Evolutionary conservation across 30 jellyfish, hydroid and myxozoan species (phyloP).

Genomic region (Sanderia malayensis): DNA sequence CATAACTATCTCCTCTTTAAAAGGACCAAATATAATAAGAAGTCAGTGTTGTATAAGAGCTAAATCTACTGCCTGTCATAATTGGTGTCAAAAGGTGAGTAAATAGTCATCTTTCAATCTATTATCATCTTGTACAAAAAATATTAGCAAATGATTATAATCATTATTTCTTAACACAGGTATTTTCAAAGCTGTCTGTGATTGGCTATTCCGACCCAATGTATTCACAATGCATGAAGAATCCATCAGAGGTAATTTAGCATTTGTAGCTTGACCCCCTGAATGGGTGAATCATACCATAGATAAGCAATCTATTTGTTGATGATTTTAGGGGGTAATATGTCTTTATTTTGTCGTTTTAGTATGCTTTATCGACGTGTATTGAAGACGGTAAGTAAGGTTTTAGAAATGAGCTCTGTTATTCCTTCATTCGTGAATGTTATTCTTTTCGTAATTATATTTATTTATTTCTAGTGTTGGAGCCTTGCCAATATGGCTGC

Average conservation of each 20-base stretch:
- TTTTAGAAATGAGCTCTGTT: not conserved
- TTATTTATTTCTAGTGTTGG: conserved; percentile 46
- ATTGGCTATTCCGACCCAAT: conserved; percentile 56
- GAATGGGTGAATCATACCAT: no score
- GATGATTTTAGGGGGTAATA: no score
- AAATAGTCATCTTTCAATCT: no score
- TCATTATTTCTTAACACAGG: no score
- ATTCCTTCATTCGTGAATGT: not conserved
- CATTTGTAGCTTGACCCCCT: no score
- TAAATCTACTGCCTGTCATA: conserved; percentile 14
- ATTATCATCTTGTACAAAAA: no score
- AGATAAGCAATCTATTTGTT: no score
- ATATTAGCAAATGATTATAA: no score
- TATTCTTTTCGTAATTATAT: not conserved
- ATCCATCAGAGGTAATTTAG: conserved; percentile 69
- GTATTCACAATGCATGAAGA: conserved; percentile 71
- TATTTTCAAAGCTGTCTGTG: conserved; percentile 35
- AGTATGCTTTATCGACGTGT: conserved; percentile 84
- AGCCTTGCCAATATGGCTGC: conserved; percentile 82
- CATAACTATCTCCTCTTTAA: no score
- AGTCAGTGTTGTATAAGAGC: conserved; percentile 45
- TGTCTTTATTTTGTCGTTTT: conserved; percentile 4
- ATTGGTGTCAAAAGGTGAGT: conserved; percentile 50
- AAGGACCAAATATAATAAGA: conserved; percentile 5
- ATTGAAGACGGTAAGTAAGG: conserved; percentile 77